Conservation (phyloP, 2,888 invertebrate species). For the Cantharis flavilabris region DNA sequence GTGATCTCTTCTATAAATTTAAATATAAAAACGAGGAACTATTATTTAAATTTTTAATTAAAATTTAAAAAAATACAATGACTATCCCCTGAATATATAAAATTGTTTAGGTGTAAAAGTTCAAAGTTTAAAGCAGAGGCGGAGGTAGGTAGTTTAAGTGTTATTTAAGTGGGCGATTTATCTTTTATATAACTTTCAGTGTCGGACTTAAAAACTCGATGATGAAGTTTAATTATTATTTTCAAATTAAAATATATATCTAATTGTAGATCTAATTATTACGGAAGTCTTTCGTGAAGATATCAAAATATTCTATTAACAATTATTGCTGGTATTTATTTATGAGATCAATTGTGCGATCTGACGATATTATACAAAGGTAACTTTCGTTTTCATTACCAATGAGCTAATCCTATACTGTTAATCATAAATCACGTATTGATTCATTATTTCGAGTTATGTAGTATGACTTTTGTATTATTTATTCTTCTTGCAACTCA, state of each 20-base stretch:
- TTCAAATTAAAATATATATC: background rate
- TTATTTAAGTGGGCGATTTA: slow-evolving; percentile 15
- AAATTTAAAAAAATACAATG: background rate
- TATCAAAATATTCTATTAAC: background rate
- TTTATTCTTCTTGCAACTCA: background rate
- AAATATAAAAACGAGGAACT: background rate
- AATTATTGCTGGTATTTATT: background rate
- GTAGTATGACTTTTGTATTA: background rate
- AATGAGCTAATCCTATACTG: background rate
- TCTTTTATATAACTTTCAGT: background rate
- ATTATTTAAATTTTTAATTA: background rate
- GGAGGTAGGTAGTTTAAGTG: slow-evolving; percentile 14
- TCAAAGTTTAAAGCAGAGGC: slow-evolving; percentile 15
- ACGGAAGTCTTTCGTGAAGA: no score
- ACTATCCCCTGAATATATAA: slow-evolving; percentile 5
- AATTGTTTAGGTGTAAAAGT: slow-evolving; percentile 9
- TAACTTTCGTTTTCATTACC: background rate
- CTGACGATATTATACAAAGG: background rate
- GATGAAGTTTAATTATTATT: background rate
- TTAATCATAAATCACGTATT: background rate
- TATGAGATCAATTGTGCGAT: background rate
- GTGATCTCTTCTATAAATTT: background rate
- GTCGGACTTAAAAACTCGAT: background rate
- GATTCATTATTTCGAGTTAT: background rate
- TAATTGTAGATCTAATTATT: no score